Conservation (phyloP, 2,113 vertebrate species). For the Procavia capensis region DNA sequence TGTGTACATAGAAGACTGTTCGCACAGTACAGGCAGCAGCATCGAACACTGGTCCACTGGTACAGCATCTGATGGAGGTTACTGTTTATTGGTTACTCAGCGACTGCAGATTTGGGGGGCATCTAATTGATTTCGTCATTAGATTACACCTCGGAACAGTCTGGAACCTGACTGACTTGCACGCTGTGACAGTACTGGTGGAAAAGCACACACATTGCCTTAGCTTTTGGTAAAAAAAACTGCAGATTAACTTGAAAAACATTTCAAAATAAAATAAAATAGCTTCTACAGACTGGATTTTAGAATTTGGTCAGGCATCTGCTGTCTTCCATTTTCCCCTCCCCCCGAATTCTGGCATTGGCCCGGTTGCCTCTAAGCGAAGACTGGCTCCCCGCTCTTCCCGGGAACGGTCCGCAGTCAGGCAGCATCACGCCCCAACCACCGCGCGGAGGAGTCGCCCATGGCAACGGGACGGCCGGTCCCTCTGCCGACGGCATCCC, state of each 20-base stretch:
- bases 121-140: slow-evolving; percentile 92
- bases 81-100: slow-evolving; percentile 92
- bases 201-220: slow-evolving; percentile 87
- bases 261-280: slow-evolving; percentile 78
- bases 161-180: slow-evolving; percentile 91
- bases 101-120: slow-evolving; percentile 90
- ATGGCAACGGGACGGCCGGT: too few relatives aligned
- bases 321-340: slow-evolving; percentile 83
- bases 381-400: slow-evolving; percentile 83
- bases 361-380: slow-evolving; percentile 85
- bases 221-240: slow-evolving; percentile 87
- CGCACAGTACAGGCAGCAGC: slow-evolving; percentile 96
- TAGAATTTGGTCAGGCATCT: slow-evolving; percentile 88
- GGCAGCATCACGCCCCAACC: slow-evolving; percentile 81
- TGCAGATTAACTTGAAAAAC: slow-evolving; percentile 82
- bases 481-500: too few relatives aligned
- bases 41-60: slow-evolving; percentile 97
- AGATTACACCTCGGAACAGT: slow-evolving; percentile 94
- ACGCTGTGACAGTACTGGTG: slow-evolving; percentile 89
- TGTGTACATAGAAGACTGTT: slow-evolving; percentile 97
- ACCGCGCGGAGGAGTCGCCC: slow-evolving; percentile 80
- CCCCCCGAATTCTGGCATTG: slow-evolving; percentile 78
- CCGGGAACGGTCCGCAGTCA: slow-evolving; percentile 81
- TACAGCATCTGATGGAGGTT: slow-evolving; percentile 94
- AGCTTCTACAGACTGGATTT: slow-evolving; percentile 83